Evolutionary conservation across 2,888 invertebrate species (phyloP), one percentile per base, ranked within the genome.

Genomic region (Archaeoteleia sp.): DNA sequence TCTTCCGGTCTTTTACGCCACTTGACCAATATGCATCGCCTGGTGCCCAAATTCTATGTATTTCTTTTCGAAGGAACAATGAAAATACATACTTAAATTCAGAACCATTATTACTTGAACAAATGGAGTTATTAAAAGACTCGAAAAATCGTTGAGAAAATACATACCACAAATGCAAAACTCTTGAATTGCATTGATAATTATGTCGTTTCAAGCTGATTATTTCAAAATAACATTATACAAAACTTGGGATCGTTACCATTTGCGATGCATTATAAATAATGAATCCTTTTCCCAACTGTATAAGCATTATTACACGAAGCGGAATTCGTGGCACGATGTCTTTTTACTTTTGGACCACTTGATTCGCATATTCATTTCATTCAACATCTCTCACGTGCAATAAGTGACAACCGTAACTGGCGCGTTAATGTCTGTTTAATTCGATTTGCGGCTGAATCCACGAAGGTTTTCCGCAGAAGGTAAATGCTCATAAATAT

Each of bases 351-450:
- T 49, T 17, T 27, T 25, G 53, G 30, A 30, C 34, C 43, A 53
- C 67, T 67, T 57, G 51, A 57, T 49, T 67, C 61, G 57, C 62
- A 67, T 67, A 67, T 62, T 67, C 62, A 67, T 62, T 58, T 49
- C 46, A 27, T 39, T 37, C 60, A 53, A 62, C 61, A 55, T 68
- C 43, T 58, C 66, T 58, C 54, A 35, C 51, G 67, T 62, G 62
- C 58, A 63, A 62, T 63, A 63, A 63, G 54, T 54, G 68, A 70
- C 70, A 71, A 70, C 65, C 72, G 70, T 69, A 72, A 70, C 62
- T 57, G 57, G 60, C 55, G 67, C 68, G 60, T 55, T 69, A 63
- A 68, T 69, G 68, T 60, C 63, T 48, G 68, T 71, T 74, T 72
- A 72, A 74, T 74, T 72, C 61, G 60, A 66, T 60, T 51, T 57